phyloP scores from a whole-genome alignment of 2,888 invertebrate species.

The Blastobasis lacticolella region DNA sequence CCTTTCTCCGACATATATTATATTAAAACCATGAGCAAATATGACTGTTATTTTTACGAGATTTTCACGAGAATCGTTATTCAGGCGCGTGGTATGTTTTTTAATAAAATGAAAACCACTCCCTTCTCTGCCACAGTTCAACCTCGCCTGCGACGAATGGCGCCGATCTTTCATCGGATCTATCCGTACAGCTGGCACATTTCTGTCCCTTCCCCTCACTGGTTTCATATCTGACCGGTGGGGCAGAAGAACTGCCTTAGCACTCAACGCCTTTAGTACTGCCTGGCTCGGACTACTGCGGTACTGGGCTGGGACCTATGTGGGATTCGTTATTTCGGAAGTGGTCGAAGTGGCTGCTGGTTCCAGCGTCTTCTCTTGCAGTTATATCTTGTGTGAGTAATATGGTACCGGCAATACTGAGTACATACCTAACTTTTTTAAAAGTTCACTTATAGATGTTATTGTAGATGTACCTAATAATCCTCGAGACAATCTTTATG shows the following conservation, averaged over 20 bases:
- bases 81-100: too few relatives aligned
- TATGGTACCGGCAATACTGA: too few relatives aligned
- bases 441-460: not conserved
- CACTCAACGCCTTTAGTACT: conserved; percentile 71
- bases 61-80: too few relatives aligned
- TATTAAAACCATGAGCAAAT: too few relatives aligned
- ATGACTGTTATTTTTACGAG: too few relatives aligned
- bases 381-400: conserved; percentile 77
- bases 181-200: conserved; percentile 78
- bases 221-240: conserved; percentile 83
- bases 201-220: conserved; percentile 78
- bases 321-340: conserved; percentile 78
- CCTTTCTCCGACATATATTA: too few relatives aligned
- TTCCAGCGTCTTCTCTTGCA: conserved; percentile 79
- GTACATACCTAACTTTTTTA: too few relatives aligned
- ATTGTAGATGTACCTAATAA: not conserved
- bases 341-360: conserved; percentile 79
- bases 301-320: conserved; percentile 75
- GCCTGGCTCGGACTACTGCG: conserved; percentile 77
- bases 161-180: conserved; percentile 81
- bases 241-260: conserved; percentile 75
- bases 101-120: too few relatives aligned
- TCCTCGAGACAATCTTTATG: not conserved
- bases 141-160: conserved; percentile 79
- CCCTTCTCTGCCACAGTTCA: conserved; percentile 56